A percentile compares a stretch with the other conserved stretches of the same genome.
Evolutionary conservation across 2,888 invertebrate genomes (phyloP).

Genomic region (Cephus sareptanus): DNA sequence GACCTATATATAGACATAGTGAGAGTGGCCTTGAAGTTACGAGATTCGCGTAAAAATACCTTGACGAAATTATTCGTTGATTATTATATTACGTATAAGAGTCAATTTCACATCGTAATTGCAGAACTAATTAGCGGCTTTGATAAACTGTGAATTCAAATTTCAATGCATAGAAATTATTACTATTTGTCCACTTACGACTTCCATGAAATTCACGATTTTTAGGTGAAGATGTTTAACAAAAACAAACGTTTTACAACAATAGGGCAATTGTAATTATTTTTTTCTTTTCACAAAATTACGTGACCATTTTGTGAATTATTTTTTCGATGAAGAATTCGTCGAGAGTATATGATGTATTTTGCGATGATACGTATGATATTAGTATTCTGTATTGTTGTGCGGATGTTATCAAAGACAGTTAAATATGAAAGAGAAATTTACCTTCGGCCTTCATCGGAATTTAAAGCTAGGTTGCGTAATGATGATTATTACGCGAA

Average conservation of each 20-base stretch:
- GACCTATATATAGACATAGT: constrained; percentile 73
- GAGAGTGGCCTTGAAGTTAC: neutral
- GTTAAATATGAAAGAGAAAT: neutral
- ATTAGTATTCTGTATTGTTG: neutral
- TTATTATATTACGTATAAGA: neutral
- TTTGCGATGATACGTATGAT: neutral
- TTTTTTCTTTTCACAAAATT: neutral
- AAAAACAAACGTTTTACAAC: neutral
- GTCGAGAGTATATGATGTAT: neutral
- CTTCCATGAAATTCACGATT: neutral
- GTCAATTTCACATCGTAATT: neutral
- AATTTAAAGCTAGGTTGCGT: neutral
- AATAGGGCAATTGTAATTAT: neutral
- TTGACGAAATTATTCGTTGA: neutral
- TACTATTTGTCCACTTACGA: neutral
- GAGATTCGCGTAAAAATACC: neutral
- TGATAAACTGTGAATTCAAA: neutral
- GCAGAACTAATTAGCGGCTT: neutral
- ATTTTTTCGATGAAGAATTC: too few species aligned
- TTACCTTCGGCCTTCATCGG: neutral
- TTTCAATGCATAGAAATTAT: neutral
- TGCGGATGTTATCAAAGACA: neutral
- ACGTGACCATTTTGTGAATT: neutral
- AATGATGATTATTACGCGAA: neutral
- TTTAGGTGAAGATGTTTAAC: neutral